Percentiles rank a stretch among this genome's conserved stretches.
Evolutionary conservation across 2,888 invertebrate species (phyloP).

Genomic region (Lampropteryx suffumata): DNA sequence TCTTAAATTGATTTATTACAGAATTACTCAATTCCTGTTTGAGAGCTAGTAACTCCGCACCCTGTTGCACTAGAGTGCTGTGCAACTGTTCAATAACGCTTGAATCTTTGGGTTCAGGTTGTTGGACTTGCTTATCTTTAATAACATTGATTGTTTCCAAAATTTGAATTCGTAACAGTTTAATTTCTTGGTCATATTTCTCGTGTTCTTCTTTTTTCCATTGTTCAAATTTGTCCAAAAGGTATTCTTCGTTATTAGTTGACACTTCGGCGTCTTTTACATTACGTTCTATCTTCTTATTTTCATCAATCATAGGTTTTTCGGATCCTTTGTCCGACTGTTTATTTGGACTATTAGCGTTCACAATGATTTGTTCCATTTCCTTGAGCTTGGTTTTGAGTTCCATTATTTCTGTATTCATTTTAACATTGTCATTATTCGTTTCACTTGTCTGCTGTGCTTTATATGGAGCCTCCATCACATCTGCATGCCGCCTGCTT

Average conservation of each 20-base stretch:
- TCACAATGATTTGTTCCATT: constrained; percentile 60
- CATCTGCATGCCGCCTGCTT: constrained; percentile 80
- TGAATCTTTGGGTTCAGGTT: constrained; percentile 44
- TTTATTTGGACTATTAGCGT: constrained; percentile 36
- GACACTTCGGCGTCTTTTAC: constrained; percentile 64
- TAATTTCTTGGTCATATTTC: constrained; percentile 80
- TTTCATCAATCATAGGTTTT: constrained; percentile 15
- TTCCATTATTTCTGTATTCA: constrained; percentile 72
- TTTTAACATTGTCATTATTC: constrained; percentile 82
- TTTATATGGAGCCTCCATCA: constrained; percentile 57
- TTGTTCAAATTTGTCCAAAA: constrained; percentile 70
- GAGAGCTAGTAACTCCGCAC: constrained; percentile 73
- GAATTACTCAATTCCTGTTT: constrained; percentile 72
- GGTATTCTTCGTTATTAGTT: constrained; percentile 55
- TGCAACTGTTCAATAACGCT: constrained; percentile 66
- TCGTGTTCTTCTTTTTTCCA: constrained; percentile 80
- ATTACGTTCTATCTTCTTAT: constrained; percentile 35
- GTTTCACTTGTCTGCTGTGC: constrained; percentile 41
- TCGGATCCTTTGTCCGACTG: constrained; percentile 22
- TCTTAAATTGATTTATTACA: constrained; percentile 38
- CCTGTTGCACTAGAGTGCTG: constrained; percentile 75
- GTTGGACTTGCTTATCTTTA: constrained; percentile 52
- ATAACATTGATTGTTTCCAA: constrained; percentile 61
- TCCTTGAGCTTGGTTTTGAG: constrained; percentile 76
- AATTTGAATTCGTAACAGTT: constrained; percentile 66